A percentile compares a stretch with the other conserved stretches of the same genome.
Evolutionary conservation across 2,888 invertebrate species (phyloP).

Genomic region (Lottia scabra): DNA sequence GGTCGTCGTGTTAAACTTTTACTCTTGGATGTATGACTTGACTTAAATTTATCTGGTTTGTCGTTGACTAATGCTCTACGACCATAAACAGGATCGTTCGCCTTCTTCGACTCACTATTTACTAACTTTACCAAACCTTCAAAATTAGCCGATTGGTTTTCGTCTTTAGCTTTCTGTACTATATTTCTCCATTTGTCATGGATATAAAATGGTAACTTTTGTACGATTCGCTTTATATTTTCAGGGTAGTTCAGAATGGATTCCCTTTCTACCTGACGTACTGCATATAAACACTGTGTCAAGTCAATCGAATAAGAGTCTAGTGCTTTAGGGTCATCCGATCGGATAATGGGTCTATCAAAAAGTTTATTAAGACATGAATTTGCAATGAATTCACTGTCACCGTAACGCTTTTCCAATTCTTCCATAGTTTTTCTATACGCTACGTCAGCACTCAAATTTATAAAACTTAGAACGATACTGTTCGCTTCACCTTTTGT

Average conservation of each 20-base stretch:
- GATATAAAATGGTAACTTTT: slow-evolving; percentile 24
- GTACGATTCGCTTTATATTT: slow-evolving; percentile 23
- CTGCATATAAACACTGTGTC: slow-evolving; percentile 27
- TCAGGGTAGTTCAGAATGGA: slow-evolving; percentile 23
- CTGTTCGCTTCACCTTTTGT: slow-evolving; percentile 3
- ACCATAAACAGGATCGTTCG: neutral
- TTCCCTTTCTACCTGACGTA: neutral
- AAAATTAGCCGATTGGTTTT: slow-evolving; percentile 11
- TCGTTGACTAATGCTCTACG: neutral
- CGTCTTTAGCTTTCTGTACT: slow-evolving; percentile 14
- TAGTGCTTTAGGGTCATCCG: slow-evolving; percentile 20
- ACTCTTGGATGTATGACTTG: neutral
- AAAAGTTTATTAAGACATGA: neutral
- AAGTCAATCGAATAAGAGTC: slow-evolving; percentile 29
- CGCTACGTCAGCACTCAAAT: slow-evolving; percentile 1
- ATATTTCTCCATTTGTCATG: slow-evolving; percentile 28
- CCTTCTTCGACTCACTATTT: neutral
- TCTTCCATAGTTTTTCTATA: neutral
- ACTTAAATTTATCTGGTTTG: no score
- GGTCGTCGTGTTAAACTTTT: no score
- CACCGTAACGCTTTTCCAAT: slow-evolving; percentile 12
- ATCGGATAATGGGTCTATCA: neutral
- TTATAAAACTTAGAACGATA: slow-evolving; percentile 5
- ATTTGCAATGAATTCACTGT: slow-evolving; percentile 8
- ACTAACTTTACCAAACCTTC: neutral